Base-by-base conservation (phyloP, 2,113 vertebrate species). In the Alethe castanea region DNA sequence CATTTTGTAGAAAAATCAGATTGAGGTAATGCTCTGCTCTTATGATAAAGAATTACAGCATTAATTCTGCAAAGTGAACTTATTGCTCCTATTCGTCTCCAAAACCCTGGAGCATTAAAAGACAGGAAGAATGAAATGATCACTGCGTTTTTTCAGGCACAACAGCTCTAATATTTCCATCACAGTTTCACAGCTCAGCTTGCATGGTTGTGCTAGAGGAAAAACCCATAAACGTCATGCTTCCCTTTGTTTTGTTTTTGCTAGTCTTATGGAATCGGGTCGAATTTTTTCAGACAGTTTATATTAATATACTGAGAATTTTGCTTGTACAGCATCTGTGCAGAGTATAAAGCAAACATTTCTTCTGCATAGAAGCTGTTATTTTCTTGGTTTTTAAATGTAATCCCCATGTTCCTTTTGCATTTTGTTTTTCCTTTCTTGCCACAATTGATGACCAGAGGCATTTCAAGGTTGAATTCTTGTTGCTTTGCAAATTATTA, bases 11-110 rank as follows among this genome's bases (percentile, higher is more conserved):
- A 99, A 99, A 99, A 99, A 98, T 98, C 98, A 98, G 99, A 99
- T 98, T 98, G 98, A 99, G 99, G 99, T 99, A 99, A 99, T 99
- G 98, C 98, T 98, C 97, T 83, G 98, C 98, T 98, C 98, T 98
- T 98, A 98, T 98, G 99, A 99, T 99, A 99, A 99, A 99, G 98
- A 99, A 99, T 99, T 99, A 99, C 99, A 98, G 98, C 99, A 99
- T 99, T 99, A 99, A 99, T 99, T 99, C 99, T 98, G 98, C 98
- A 98, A 99, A 99, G 98, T 99, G 98, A 99, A 99, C 99, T 99
- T 99, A 99, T 99, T 99, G 98, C 99, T 98, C 98, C 98, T 98
- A 98, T 99, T 99, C 98, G 98, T 99, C 99, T 98, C 98, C 96
- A 98, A 98, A 98, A 99, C 99, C 99, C 99, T 97, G 98, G 99